Conservation (phyloP, 2,888 invertebrate genomes). For the Eristalinus aeneus region DNA sequence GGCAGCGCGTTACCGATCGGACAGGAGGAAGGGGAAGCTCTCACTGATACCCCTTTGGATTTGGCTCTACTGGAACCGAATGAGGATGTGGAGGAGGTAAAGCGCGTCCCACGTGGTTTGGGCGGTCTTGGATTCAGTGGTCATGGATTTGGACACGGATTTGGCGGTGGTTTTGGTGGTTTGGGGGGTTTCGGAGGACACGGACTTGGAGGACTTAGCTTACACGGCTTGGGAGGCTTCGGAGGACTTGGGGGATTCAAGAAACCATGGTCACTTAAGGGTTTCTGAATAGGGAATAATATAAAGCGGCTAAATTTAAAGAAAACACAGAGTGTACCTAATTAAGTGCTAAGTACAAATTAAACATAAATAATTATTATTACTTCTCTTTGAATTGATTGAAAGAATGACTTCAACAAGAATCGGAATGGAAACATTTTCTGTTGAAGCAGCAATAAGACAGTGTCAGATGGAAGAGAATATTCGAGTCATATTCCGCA, state of each 20-base stretch:
- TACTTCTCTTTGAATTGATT: no score
- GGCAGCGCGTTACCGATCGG: slow-evolving; percentile 5
- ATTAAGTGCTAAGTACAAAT: not conserved
- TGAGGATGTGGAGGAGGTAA: slow-evolving; percentile 32
- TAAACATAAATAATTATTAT: not conserved
- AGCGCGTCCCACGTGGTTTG: slow-evolving; percentile 73
- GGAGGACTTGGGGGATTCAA: slow-evolving; percentile 71
- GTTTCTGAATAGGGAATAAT: not conserved
- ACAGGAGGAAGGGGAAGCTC: slow-evolving; percentile 4
- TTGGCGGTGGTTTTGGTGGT: slow-evolving; percentile 70
- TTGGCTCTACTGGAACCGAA: slow-evolving; percentile 44
- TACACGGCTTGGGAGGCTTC: slow-evolving; percentile 73
- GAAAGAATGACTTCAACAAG: no score
- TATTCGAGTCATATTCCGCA: no score
- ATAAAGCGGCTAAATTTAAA: not conserved
- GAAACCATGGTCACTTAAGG: slow-evolving; percentile 69
- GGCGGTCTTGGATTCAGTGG: slow-evolving; percentile 73
- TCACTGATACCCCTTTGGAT: slow-evolving; percentile 73
- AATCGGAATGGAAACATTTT: no score
- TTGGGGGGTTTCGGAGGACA: slow-evolving; percentile 59
- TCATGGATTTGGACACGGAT: slow-evolving; percentile 41
- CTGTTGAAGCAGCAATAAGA: no score
- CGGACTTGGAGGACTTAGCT: slow-evolving; percentile 55
- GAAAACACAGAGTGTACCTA: not conserved
- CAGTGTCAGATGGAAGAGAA: no score